These are phyloP conservation scores for Papilio xuthus DNA, from an alignment of 1,140 invertebrate species.

Conservation along the genomic window DNA sequence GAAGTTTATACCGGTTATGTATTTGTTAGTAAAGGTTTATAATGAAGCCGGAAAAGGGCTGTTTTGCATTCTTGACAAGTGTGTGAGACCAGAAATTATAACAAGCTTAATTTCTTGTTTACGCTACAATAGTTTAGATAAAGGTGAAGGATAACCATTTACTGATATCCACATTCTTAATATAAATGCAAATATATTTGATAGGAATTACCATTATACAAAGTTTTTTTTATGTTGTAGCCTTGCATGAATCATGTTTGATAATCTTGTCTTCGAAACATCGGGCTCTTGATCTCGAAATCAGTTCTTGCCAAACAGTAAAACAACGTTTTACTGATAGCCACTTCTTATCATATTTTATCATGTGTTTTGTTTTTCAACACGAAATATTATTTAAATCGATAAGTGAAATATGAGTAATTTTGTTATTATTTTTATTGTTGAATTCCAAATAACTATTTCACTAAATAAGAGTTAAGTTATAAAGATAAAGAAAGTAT, in stretches of 20 bases:
- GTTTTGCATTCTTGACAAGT: not conserved
- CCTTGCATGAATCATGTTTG: not conserved
- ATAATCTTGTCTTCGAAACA: not conserved
- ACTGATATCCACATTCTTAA: not conserved
- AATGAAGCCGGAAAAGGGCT: slow-evolving; percentile 5
- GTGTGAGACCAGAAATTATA: not conserved
- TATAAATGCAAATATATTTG: too few relatives aligned
- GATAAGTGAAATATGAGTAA: not conserved
- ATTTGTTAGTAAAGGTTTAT: not conserved
- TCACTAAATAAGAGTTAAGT: not conserved
- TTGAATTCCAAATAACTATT: not conserved
- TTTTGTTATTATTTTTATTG: not conserved
- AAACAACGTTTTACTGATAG: not conserved
- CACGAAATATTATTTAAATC: not conserved
- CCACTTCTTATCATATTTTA: not conserved
- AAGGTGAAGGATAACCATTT: not conserved
- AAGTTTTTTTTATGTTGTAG: not conserved
- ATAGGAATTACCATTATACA: not conserved
- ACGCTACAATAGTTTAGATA: not conserved
- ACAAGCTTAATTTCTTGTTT: slow-evolving; percentile 11
- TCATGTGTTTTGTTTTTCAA: not conserved
- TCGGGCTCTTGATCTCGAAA: not conserved
- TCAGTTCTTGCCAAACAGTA: not conserved
- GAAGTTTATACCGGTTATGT: not conserved
- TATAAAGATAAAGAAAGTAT: not conserved